A percentile compares a stretch with the other conserved stretches of the same genome.
Evolutionary conservation across 2,113 vertebrate species (phyloP).

Genomic region (Galemys pyrenaicus): DNA sequence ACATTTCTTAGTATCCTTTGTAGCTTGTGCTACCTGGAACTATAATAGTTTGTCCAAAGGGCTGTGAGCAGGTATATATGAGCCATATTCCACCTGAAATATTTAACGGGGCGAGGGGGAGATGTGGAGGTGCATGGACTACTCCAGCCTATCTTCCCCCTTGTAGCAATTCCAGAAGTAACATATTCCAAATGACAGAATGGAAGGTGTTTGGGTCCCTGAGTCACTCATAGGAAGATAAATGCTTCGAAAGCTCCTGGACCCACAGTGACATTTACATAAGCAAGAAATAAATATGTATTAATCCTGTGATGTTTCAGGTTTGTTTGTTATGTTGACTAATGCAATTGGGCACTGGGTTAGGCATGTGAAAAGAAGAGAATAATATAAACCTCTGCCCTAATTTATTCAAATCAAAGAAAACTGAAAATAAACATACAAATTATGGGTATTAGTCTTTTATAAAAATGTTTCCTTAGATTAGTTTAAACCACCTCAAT

Average conservation of each 20-base stretch:
- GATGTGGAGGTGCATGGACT: no score
- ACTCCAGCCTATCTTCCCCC: neutral
- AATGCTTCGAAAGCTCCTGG: neutral
- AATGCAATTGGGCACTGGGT: neutral
- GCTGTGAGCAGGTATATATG: neutral
- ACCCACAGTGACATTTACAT: neutral
- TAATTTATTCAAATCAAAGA: constrained; percentile 64
- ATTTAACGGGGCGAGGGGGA: neutral
- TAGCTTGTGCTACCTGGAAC: neutral
- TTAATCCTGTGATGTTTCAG: neutral
- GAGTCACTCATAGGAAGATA: neutral
- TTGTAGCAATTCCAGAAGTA: neutral
- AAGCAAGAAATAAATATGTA: neutral
- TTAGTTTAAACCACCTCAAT: constrained; percentile 64
- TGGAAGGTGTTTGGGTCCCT: neutral
- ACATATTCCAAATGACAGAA: constrained; percentile 2
- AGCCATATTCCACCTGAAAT: neutral
- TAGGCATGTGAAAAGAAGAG: constrained; percentile 1
- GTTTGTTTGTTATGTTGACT: neutral
- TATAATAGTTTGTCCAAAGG: neutral
- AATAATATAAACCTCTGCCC: constrained; percentile 37
- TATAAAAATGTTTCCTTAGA: constrained; percentile 64
- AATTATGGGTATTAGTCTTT: constrained; percentile 68
- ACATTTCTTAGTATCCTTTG: neutral
- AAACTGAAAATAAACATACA: constrained; percentile 71